Base-by-base conservation (phyloP, 2,797 vertebrate species). In the Semotilus atromaculatus region DNA sequence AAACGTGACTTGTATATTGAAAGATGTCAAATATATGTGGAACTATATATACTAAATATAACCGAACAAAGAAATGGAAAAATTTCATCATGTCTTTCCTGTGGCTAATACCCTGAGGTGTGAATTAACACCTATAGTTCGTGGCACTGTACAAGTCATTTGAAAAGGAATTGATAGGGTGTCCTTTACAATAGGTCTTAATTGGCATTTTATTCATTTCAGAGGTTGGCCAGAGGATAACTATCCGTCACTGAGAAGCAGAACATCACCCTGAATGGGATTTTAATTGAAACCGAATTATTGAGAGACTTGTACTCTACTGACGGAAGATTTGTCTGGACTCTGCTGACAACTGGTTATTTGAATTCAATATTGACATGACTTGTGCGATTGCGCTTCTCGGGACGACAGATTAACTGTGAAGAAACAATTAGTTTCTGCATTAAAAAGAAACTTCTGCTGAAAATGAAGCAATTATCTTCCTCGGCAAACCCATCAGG, bases 351-450 rank as follows among this genome's bases (percentile, higher is more conserved):
- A 77, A 85, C 82, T 55, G 11, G 58, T 85, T 48, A 86, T 87
- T 86, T 78, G 74, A 87, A 85, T 88, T 86, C 82, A 89, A 85
- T 88, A 86, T 86, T 80, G 80, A 84, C 85, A 84, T 29, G 88
- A 86, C 77, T 88, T 66, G 81, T 84, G 40, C 77, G 75, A 79
- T 89, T 85, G 79, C 60, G 36, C 81, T 86, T 83, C 68, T 53
- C 7, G 8, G 67, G 60, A 83, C 36, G 71, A 84, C 75, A 86
- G 29, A 90, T 90, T 89, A 88, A 87, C 86, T 85, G 88, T 88
- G 88, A 88, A 86, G 86, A 90, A 89, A 89, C 86, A 89, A 88
- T 90, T 90, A 74, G 85, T 89, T 89, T 88, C 88, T 81, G 80
- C 83, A 90, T 89, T 88, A 90, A 86, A 86, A 67, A 74, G 85